Evolutionary conservation across 2,797 vertebrate genomes (phyloP), one percentile per base, ranked within the genome.

Genomic region (Falco columbarius): DNA sequence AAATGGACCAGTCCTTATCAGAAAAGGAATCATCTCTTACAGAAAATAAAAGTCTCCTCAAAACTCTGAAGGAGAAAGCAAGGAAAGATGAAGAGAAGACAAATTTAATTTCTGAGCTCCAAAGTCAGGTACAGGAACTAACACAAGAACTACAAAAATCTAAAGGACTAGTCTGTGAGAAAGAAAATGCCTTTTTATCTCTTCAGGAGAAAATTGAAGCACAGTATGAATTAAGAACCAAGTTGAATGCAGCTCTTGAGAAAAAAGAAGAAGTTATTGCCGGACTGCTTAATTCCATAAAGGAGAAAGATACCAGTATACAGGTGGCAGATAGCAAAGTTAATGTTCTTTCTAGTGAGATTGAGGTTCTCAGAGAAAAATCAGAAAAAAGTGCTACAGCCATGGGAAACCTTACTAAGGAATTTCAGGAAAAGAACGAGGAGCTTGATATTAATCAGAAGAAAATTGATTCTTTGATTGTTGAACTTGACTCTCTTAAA

Each of bases 121-220:
- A 97, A 83, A 96, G 66, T 81, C 97, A 98, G 67, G 62, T 97
- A 20, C 86, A 90, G 55, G 95, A 91, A 66, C 88, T 98, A 49
- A 96, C 63, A 27, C 77, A 93, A 36, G 96, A 98, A 24, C 86
- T 97, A 13, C 52, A 90, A 34, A 86, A 93, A 40, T 95, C 81
- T 44, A 87, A 98, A 83, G 96, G 93, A 55, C 61, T 93, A 54
- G 81, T 98, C 58, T 63, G 70, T 38, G 97, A 98, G 67, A 98
- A 97, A 91, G 98, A 98, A 79, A 36, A 49, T 9, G 91, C 98
- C 95, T 98, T 99, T 77, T 97, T 89, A 67, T 97, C 98, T 96
- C 98, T 99, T 12, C 98, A 98, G 81, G 98, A 99, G 54, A 98
- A 98, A 95, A 97, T 97, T 61, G 97, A 98, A 74, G 73, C 90